phyloP scores from a whole-genome alignment of 2,888 invertebrate genomes.

The Drosophila greeni region DNA sequence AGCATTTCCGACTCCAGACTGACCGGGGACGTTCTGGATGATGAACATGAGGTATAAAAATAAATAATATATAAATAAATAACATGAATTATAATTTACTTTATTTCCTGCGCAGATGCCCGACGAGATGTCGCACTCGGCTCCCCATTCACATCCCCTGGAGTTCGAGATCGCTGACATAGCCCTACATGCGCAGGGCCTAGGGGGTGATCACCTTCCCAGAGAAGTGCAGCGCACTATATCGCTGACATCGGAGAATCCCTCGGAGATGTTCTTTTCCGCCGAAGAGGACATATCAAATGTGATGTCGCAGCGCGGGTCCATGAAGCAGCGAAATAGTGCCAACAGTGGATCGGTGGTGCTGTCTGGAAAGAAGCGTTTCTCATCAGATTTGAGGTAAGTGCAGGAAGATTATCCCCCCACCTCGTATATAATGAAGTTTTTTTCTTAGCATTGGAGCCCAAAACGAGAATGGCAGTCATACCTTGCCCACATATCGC shows the following conservation, averaged over 20 bases:
- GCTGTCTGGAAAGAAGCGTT: slow-evolving; percentile 78
- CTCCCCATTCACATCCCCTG: slow-evolving; percentile 78
- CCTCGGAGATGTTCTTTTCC: slow-evolving; percentile 94
- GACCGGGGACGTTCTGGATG: slow-evolving; percentile 83
- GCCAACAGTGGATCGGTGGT: slow-evolving; percentile 71
- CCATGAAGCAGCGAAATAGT: slow-evolving; percentile 76
- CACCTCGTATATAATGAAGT: not conserved
- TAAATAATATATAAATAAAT: too few relatives aligned
- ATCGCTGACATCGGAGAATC: slow-evolving; percentile 93
- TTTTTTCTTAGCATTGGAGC: slow-evolving; percentile 72
- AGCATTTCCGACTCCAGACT: slow-evolving; percentile 92
- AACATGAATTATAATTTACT: not conserved
- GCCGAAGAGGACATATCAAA: slow-evolving; percentile 90
- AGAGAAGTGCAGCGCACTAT: slow-evolving; percentile 85
- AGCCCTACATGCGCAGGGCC: slow-evolving; percentile 61
- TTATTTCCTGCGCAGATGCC: slow-evolving; percentile 66
- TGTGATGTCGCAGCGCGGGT: slow-evolving; percentile 76
- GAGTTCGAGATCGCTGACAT: slow-evolving; percentile 79
- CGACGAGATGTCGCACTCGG: slow-evolving; percentile 79
- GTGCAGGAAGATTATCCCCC: too few relatives aligned
- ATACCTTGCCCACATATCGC: slow-evolving; percentile 80
- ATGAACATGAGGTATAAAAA: slow-evolving; percentile 81
- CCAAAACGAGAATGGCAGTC: slow-evolving; percentile 75
- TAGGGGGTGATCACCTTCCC: slow-evolving; percentile 74
- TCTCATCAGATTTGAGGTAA: slow-evolving; percentile 78